Conservation (phyloP, 2,113 vertebrate species). For the Mormoops blainvillei region DNA sequence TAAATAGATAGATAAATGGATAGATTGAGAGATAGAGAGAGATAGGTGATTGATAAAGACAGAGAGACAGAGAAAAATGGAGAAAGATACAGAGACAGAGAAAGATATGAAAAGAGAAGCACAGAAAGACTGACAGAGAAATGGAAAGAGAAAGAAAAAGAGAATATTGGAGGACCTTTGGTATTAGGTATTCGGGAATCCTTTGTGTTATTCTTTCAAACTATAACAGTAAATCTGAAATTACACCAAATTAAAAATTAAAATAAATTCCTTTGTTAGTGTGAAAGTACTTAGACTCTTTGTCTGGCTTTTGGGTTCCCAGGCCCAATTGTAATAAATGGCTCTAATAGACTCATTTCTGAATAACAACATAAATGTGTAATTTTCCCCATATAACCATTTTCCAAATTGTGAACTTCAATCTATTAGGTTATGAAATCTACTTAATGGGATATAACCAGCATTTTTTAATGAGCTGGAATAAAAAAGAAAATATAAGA, state of each 20-base stretch:
- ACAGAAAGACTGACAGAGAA: not conserved
- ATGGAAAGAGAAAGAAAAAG: not conserved
- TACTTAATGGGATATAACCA: not conserved
- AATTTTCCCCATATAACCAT: not conserved
- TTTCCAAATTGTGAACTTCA: not conserved
- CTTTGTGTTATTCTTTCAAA: not conserved
- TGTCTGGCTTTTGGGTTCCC: not conserved
- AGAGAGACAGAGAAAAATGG: not conserved
- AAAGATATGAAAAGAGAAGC: not conserved
- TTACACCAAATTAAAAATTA: slow-evolving; percentile 12
- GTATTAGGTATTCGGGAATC: not conserved
- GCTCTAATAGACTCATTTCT: not conserved
- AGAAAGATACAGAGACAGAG: not conserved
- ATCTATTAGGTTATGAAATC: not conserved
- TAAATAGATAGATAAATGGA: not conserved
- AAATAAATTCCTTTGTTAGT: not conserved
- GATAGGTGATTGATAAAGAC: too few species aligned
- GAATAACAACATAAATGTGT: not conserved
- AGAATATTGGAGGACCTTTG: not conserved
- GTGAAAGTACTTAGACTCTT: not conserved
- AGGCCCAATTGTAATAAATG: not conserved
- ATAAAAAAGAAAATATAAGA: not conserved
- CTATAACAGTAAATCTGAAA: slow-evolving; percentile 2
- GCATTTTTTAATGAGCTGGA: not conserved
- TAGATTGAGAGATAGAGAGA: not conserved